Evolutionary conservation across 2,797 vertebrate species (phyloP).

Genomic region (Agapornis canus): DNA sequence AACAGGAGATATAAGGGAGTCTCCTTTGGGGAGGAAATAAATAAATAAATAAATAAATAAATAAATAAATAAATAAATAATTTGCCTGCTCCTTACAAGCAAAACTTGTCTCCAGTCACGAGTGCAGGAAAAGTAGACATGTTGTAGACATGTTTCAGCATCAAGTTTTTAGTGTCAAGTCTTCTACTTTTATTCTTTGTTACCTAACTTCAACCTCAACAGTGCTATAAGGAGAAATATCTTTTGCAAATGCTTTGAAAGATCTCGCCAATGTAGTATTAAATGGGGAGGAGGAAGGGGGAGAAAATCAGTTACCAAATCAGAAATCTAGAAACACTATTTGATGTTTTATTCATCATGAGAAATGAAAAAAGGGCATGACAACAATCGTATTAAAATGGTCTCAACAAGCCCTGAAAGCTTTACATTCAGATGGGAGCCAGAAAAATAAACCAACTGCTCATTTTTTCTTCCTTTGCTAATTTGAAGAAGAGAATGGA

Average conservation of each 20-base stretch:
- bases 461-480: background rate
- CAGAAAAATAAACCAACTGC: conserved; percentile 4
- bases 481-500: background rate
- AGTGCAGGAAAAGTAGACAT: background rate
- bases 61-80: background rate
- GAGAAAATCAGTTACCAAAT: background rate
- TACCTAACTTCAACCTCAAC: background rate
- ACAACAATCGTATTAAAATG: background rate
- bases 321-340: background rate
- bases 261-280: background rate
- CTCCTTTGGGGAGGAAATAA: rapidly evolving
- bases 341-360: background rate
- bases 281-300: background rate
- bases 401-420: background rate
- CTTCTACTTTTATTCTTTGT: background rate
- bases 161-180: background rate
- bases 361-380: background rate
- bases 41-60: background rate
- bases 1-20: background rate
- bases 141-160: background rate
- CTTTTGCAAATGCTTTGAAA: background rate
- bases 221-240: background rate
- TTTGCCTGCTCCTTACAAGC: background rate
- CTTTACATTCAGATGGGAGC: background rate
- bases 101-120: background rate